Percentiles rank a stretch among this genome's conserved stretches.
phyloP scores from a whole-genome alignment of 23 tunicate species.

The Diplosoma virens region DNA sequence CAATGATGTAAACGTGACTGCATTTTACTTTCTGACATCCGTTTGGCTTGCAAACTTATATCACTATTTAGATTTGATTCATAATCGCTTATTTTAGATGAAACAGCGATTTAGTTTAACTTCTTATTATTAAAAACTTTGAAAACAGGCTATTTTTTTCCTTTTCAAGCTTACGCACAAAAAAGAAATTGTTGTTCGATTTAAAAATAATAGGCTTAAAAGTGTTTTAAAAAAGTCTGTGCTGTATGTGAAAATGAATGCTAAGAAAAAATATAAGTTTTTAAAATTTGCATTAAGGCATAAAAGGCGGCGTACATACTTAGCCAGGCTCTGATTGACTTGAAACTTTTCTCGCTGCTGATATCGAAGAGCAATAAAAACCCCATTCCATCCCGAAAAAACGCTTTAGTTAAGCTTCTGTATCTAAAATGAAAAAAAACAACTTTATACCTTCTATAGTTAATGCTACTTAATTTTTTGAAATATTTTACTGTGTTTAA shows the following conservation, averaged over 20 bases:
- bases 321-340: constrained; percentile 78
- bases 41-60: too few species aligned
- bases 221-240: too few species aligned
- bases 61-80: too few species aligned
- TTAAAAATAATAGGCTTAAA: neutral
- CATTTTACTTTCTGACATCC: too few species aligned
- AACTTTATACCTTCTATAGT: too few species aligned
- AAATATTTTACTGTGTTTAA: too few species aligned
- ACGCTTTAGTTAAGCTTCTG: constrained; percentile 92
- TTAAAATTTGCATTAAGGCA: neutral
- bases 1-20: too few species aligned
- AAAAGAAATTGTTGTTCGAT: neutral
- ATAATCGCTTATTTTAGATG: too few species aligned
- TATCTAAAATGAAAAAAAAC: constrained; percentile 52
- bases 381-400: constrained; percentile 96
- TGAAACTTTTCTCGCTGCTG: constrained; percentile 54
- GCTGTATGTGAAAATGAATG: neutral
- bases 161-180: neutral
- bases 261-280: neutral
- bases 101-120: too few species aligned
- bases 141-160: too few species aligned
- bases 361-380: constrained; percentile 86
- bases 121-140: too few species aligned
- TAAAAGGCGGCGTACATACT: constrained; percentile 37
- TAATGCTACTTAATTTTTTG: too few species aligned